Conservation (phyloP, 2,888 invertebrate species). For the Synanthedon formicaeformis region DNA sequence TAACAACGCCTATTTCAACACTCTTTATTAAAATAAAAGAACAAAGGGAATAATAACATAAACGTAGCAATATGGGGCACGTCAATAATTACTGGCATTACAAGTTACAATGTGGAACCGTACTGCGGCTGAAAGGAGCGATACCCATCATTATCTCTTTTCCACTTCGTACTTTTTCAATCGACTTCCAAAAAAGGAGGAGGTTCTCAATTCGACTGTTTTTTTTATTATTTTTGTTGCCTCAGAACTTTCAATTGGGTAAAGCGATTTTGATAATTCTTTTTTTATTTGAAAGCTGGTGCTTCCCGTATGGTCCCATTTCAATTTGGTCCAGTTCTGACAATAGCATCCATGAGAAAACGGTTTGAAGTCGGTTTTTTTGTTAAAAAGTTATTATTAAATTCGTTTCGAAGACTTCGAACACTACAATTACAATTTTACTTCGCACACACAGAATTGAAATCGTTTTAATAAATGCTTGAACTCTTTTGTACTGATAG, state of each 20-base stretch:
- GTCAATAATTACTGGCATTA: constrained; percentile 18
- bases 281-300: too few relatives aligned
- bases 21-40: not conserved
- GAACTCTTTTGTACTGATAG: not conserved
- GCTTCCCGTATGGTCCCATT: too few relatives aligned
- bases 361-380: too few relatives aligned
- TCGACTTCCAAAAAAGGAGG: too few relatives aligned
- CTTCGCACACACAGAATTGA: not conserved
- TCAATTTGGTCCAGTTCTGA: too few relatives aligned
- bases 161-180: not conserved
- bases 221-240: too few relatives aligned
- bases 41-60: constrained; percentile 2
- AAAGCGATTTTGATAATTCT: too few relatives aligned
- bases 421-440: not conserved
- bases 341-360: too few relatives aligned
- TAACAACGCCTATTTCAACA: too few relatives aligned
- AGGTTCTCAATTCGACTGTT: too few relatives aligned
- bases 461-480: not conserved
- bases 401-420: not conserved
- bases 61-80: constrained; percentile 7
- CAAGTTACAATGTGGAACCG: constrained; percentile 11
- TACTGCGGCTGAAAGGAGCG: constrained; percentile 1
- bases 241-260: too few relatives aligned
- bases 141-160: not conserved
- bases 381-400: too few relatives aligned